phyloP scores from a whole-genome alignment of 2,113 vertebrate genomes.

The Abramis brama region DNA sequence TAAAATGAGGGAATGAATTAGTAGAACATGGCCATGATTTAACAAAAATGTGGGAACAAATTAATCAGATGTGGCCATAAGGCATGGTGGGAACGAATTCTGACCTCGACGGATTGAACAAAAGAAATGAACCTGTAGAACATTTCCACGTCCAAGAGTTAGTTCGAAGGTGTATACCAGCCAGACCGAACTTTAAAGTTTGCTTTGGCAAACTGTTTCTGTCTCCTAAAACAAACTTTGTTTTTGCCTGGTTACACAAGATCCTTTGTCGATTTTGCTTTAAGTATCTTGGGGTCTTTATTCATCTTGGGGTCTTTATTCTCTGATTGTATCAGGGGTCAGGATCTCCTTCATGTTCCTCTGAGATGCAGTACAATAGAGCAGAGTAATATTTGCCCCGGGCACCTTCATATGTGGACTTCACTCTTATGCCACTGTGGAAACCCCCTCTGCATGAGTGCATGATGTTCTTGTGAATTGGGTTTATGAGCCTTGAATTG shows the following conservation, averaged over 20 bases:
- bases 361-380: background rate
- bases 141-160: too few species aligned
- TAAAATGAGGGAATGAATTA: background rate
- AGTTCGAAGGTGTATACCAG: too few species aligned
- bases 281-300: too few species aligned
- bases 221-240: too few species aligned
- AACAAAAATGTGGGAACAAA: background rate
- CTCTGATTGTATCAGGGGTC: background rate
- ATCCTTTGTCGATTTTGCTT: too few species aligned
- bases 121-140: too few species aligned
- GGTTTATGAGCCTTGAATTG: constrained; percentile 49
- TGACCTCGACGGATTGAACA: too few species aligned
- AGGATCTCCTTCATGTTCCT: background rate
- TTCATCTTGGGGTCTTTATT: too few species aligned
- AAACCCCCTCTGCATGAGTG: background rate
- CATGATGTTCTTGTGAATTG: background rate
- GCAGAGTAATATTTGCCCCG: background rate
- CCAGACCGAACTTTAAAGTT: too few species aligned
- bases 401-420: background rate
- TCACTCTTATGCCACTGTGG: background rate
- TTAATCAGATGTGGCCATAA: background rate
- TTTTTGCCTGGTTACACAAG: too few species aligned
- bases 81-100: background rate
- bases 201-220: too few species aligned
- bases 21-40: background rate